Conservation (phyloP, 2,113 vertebrate genomes). For the Balaeniceps rex region DNA sequence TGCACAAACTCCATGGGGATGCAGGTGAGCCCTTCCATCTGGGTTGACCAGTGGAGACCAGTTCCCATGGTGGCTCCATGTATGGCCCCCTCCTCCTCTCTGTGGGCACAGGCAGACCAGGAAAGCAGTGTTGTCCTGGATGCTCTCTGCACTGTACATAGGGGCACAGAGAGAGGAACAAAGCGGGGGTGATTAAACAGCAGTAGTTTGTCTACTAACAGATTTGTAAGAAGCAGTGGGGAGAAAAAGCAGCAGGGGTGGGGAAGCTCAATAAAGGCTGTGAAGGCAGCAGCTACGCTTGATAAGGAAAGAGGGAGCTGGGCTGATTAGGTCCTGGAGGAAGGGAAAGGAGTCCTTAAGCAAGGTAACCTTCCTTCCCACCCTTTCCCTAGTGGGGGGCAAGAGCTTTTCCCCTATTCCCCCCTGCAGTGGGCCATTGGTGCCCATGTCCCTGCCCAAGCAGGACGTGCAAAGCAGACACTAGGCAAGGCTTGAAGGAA, state of each 20-base stretch:
- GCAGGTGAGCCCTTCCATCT: neutral
- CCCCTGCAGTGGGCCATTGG: neutral
- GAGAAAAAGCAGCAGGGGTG: neutral
- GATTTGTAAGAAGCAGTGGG: neutral
- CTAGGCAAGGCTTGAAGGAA: neutral
- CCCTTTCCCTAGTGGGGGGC: neutral
- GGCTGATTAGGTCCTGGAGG: neutral
- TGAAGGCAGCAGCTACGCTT: neutral
- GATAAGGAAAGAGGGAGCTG: neutral
- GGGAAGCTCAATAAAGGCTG: neutral
- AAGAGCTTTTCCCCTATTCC: neutral
- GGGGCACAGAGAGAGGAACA: neutral
- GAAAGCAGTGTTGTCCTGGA: neutral
- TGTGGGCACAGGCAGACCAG: neutral
- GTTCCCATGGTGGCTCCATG: neutral
- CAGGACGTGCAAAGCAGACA: neutral
- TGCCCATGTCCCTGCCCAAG: neutral
- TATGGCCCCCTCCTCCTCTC: neutral
- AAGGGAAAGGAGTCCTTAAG: neutral
- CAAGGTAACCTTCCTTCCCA: neutral
- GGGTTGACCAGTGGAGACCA: neutral
- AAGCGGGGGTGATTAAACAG: neutral
- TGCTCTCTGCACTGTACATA: neutral
- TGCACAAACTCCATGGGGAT: neutral
- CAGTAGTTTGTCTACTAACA: neutral